Conservation (phyloP, 2,797 vertebrate genomes). For the Acanthurus leucopareius region DNA sequence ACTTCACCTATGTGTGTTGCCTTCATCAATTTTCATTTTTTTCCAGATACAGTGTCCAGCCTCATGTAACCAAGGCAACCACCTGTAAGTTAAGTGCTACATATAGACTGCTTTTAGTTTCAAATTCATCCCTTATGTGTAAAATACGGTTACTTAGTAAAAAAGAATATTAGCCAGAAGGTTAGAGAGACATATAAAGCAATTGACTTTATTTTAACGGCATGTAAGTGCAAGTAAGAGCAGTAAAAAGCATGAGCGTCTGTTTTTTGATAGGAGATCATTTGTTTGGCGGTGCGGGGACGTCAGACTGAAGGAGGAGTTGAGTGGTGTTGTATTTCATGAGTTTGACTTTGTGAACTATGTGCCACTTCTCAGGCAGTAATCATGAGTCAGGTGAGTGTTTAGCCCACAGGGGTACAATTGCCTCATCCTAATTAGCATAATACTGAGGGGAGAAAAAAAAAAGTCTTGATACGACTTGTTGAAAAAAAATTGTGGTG, state of each 20-base stretch:
- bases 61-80: constrained; percentile 56
- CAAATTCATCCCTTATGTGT: constrained; percentile 33
- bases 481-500: no score
- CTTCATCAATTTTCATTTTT: constrained; percentile 16
- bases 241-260: not conserved
- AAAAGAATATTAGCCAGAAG: constrained; percentile 1
- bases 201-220: not conserved
- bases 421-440: constrained; percentile 57
- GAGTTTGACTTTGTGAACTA: constrained; percentile 34
- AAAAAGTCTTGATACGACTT: constrained; percentile 16
- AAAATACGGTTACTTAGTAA: constrained; percentile 8
- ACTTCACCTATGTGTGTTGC: constrained; percentile 5
- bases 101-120: constrained; percentile 38
- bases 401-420: constrained; percentile 17
- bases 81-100: constrained; percentile 40
- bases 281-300: not conserved
- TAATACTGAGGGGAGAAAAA: constrained; percentile 24
- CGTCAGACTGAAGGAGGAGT: not conserved
- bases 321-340: constrained; percentile 9
- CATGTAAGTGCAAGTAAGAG: not conserved
- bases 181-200: not conserved
- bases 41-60: constrained; percentile 36
- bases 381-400: constrained; percentile 35
- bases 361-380: constrained; percentile 7
- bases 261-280: not conserved